Conservation (phyloP, 2,888 invertebrate genomes). For the Tineola bisselliella region DNA sequence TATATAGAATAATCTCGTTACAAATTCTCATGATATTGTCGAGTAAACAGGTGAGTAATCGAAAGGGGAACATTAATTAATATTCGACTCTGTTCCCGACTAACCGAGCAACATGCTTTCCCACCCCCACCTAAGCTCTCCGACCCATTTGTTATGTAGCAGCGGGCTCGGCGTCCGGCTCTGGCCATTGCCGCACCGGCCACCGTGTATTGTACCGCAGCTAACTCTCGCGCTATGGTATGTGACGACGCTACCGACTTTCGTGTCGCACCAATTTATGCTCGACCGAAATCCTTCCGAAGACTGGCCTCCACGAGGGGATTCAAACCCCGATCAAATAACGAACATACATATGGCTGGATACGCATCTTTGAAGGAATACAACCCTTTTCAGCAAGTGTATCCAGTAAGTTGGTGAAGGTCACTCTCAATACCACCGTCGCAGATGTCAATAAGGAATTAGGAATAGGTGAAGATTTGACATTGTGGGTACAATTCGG, state of each 20-base stretch:
- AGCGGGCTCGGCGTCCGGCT: conserved; percentile 37
- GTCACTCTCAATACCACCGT: conserved; percentile 68
- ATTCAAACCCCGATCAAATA: conserved; percentile 39
- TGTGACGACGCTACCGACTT: conserved; percentile 58
- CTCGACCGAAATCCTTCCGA: conserved; percentile 54
- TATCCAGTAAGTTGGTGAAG: conserved; percentile 66
- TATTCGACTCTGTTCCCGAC: conserved; percentile 53
- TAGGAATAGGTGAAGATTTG: conserved; percentile 58
- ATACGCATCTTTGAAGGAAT: conserved; percentile 70
- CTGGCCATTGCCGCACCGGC: conserved; percentile 22
- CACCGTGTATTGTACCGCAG: background rate
- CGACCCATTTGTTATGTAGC: conserved; percentile 62
- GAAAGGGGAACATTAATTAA: conserved; percentile 26
- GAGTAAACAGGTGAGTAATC: conserved; percentile 1
- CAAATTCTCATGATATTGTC: background rate
- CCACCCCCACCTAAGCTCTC: conserved; percentile 58
- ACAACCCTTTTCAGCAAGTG: conserved; percentile 53
- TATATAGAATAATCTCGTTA: background rate
- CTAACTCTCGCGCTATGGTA: conserved; percentile 43
- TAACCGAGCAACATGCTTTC: conserved; percentile 58
- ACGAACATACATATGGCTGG: conserved; percentile 62
- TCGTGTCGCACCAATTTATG: conserved; percentile 47
- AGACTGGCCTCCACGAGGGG: conserved; percentile 63
- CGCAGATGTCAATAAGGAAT: conserved; percentile 56
- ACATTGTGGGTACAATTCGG: conserved; percentile 68